A percentile compares a stretch with the other conserved stretches of the same genome.
Evolutionary conservation across 2,888 invertebrate species (phyloP).

Genomic region (Metellina segmentata): DNA sequence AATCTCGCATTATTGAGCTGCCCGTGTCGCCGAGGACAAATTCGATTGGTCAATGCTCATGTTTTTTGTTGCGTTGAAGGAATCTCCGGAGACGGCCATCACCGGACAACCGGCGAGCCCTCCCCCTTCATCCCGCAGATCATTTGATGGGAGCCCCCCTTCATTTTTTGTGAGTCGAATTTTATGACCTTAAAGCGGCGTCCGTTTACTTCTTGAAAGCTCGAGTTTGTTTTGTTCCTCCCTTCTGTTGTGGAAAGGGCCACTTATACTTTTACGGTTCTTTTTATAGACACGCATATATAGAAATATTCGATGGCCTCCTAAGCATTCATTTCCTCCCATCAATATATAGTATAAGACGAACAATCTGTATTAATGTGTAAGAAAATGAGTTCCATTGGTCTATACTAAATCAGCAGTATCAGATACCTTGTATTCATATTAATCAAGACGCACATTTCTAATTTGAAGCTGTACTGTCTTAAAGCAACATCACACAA

Average conservation of each 20-base stretch:
- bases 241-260: not conserved
- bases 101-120: slow-evolving; percentile 47
- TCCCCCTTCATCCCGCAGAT: slow-evolving; percentile 13
- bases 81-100: slow-evolving; percentile 47
- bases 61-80: slow-evolving; percentile 36
- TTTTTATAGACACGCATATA: not conserved
- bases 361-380: not conserved
- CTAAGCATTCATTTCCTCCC: not conserved
- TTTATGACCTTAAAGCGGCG: slow-evolving; percentile 56
- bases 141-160: slow-evolving; percentile 18
- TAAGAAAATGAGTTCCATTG: not conserved
- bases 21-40: slow-evolving; percentile 67
- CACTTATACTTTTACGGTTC: not conserved
- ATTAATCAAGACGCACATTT: no score
- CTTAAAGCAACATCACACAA: no score
- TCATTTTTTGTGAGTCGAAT: slow-evolving; percentile 53
- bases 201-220: slow-evolving; percentile 70
- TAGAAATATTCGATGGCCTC: not conserved
- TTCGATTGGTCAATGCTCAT: slow-evolving; percentile 77
- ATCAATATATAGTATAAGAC: no score
- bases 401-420: no score
- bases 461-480: no score
- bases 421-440: no score
- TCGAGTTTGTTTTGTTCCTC: slow-evolving; percentile 3
- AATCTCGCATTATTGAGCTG: slow-evolving; percentile 73